Evolutionary conservation across 2,888 invertebrate genomes (phyloP).

Genomic region (Apodemia zela): DNA sequence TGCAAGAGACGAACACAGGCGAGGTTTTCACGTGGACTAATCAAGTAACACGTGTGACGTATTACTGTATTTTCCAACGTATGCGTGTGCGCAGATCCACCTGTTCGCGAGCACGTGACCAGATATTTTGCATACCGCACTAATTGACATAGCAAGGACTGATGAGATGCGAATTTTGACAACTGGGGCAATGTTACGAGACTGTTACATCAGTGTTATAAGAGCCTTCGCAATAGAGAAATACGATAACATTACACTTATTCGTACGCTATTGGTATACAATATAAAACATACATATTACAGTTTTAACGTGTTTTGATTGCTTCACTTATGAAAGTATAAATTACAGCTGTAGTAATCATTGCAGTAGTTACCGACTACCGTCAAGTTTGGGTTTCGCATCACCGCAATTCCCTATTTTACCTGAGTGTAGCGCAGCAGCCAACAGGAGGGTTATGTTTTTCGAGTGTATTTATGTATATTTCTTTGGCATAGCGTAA

Average conservation of each 20-base stretch:
- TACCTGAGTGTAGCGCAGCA: too few species aligned
- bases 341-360: too few species aligned
- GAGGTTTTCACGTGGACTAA: not conserved
- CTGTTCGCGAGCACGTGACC: not conserved
- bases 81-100: not conserved
- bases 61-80: not conserved
- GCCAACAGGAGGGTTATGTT: too few species aligned
- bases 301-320: too few species aligned
- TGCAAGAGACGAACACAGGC: not conserved
- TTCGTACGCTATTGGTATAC: not conserved
- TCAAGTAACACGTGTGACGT: not conserved
- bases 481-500: too few species aligned
- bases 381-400: too few species aligned
- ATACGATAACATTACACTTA: not conserved
- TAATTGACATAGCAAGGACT: not conserved
- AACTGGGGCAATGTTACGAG: not conserved
- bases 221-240: not conserved
- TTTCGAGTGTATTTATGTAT: too few species aligned
- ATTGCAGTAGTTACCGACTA: too few species aligned
- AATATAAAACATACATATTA: not conserved
- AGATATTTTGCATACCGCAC: not conserved
- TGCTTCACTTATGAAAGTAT: too few species aligned
- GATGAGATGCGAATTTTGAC: not conserved
- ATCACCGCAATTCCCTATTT: too few species aligned
- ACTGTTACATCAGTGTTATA: not conserved